Percentiles rank a stretch among this genome's conserved stretches.
Evolutionary conservation across 2,113 vertebrate species (phyloP).

Genomic region (Merops nubicus): DNA sequence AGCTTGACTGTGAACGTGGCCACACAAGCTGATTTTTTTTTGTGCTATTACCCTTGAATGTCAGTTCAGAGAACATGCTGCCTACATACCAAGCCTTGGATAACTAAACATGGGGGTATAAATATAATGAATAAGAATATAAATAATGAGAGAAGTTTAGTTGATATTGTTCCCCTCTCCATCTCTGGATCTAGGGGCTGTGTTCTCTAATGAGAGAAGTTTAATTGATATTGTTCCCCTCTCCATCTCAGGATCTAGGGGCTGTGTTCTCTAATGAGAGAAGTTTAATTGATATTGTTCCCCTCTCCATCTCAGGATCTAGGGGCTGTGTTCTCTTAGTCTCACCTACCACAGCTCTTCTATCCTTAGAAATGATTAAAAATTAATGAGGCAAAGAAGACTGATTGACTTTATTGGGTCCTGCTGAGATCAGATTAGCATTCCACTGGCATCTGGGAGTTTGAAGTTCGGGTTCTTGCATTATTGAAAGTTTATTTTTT

Average conservation of each 20-base stretch:
- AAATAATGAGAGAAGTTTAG: background rate
- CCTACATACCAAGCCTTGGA: background rate
- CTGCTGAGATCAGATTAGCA: constrained; percentile 17
- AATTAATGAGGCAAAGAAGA: constrained; percentile 42
- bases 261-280: background rate
- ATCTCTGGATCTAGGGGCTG: background rate
- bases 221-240: background rate
- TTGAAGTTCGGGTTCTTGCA: constrained; percentile 16
- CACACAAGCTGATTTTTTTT: background rate
- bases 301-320: background rate
- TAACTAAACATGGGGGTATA: background rate
- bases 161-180: background rate
- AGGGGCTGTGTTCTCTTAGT: background rate
- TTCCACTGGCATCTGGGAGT: background rate
- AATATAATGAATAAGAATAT: background rate
- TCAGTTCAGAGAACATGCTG: background rate
- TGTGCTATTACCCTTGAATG: background rate
- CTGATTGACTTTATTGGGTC: constrained; percentile 24
- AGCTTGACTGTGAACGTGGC: background rate
- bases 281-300: background rate
- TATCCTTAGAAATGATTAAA: constrained; percentile 16
- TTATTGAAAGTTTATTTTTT: constrained; percentile 52
- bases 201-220: background rate
- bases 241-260: background rate
- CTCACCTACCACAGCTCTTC: background rate